Evolutionary conservation across 1,140 invertebrate species (phyloP).

Genomic region (Protaetia brevitarsis): DNA sequence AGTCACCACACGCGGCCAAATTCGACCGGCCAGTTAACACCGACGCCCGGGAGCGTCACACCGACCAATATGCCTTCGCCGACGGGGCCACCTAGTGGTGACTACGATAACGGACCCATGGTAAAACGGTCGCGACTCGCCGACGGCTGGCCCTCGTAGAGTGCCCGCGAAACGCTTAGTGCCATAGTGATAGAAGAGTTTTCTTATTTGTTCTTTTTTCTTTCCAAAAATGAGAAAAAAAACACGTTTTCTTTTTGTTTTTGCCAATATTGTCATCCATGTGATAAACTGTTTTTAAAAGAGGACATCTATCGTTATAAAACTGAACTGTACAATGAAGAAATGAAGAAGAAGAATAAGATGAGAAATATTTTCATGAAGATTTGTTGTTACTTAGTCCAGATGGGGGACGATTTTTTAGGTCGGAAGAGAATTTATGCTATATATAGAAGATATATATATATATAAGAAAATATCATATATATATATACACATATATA

Average conservation of each 20-base stretch:
- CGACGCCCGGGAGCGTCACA: slow-evolving; percentile 65
- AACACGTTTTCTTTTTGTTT: slow-evolving; percentile 33
- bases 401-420: slow-evolving; percentile 5
- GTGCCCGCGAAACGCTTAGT: slow-evolving; percentile 38
- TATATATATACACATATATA: not conserved
- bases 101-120: slow-evolving; percentile 78
- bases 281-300: slow-evolving; percentile 49
- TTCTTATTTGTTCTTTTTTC: too few relatives aligned
- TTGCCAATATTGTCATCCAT: slow-evolving; percentile 49
- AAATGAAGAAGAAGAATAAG: too few relatives aligned
- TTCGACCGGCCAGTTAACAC: slow-evolving; percentile 60
- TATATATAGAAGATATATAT: not conserved
- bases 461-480: not conserved
- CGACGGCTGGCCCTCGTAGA: slow-evolving; percentile 83
- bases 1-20: slow-evolving; percentile 50
- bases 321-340: too few relatives aligned
- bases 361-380: slow-evolving; percentile 21
- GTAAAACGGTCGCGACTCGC: slow-evolving; percentile 77
- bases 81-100: slow-evolving; percentile 58
- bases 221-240: too few relatives aligned
- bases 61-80: slow-evolving; percentile 75
- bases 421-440: too few relatives aligned
- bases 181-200: slow-evolving; percentile 46
- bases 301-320: too few relatives aligned
- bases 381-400: not conserved